Conservation (phyloP, 2,113 vertebrate genomes). For the Cathartes aura region DNA sequence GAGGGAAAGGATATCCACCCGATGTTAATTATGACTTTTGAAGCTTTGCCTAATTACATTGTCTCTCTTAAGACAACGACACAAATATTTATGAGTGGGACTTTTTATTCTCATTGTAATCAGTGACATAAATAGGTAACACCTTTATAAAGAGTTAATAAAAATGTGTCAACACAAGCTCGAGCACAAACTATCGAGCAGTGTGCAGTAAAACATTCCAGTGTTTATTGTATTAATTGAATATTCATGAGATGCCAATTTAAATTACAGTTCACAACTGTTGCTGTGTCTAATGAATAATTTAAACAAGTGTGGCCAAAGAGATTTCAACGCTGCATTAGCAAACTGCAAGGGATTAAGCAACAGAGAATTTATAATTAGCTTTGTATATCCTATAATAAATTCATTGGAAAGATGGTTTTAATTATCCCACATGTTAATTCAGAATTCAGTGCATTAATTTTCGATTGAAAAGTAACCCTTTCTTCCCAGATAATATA, state of each 20-base stretch:
- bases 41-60: conserved; percentile 68
- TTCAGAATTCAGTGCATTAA: conserved; percentile 57
- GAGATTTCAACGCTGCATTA: conserved; percentile 83
- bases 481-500: conserved; percentile 41
- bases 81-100: conserved; percentile 70
- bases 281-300: conserved; percentile 84
- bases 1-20: not conserved
- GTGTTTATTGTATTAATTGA: conserved; percentile 82
- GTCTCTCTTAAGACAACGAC: conserved; percentile 46
- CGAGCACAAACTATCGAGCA: conserved; percentile 75
- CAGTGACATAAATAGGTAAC: conserved; percentile 68
- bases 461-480: conserved; percentile 56
- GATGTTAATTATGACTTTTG: conserved; percentile 59
- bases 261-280: conserved; percentile 88
- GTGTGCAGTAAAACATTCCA: conserved; percentile 76
- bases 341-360: conserved; percentile 80
- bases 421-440: conserved; percentile 82
- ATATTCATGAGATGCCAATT: conserved; percentile 86
- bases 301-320: conserved; percentile 84
- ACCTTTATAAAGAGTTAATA: conserved; percentile 79
- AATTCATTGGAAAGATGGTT: conserved; percentile 84
- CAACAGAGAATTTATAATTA: conserved; percentile 84
- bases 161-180: conserved; percentile 79
- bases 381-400: conserved; percentile 80
- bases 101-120: conserved; percentile 64